Evolutionary conservation across 2,797 vertebrate species (phyloP), one percentile per base, ranked within the genome.

Genomic region (Muscicapa striata): DNA sequence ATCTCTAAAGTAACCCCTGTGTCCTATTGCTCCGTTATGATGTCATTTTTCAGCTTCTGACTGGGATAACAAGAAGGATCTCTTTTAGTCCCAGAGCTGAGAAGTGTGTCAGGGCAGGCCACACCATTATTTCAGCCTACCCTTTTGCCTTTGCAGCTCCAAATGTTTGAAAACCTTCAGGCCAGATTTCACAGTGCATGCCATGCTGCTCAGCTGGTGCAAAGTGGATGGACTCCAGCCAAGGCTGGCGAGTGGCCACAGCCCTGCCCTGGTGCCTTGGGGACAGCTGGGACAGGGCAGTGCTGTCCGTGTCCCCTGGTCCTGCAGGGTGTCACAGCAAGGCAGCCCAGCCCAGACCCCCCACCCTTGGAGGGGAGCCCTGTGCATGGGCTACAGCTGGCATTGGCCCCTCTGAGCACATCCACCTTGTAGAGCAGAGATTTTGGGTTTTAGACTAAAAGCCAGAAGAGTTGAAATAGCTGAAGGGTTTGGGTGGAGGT

Each of bases 271-370:
- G 0, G 0, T 59, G 69, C 64, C 48, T 1, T 63, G 69, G 64
- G 38, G 73, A 51, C 63, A 43, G 43, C 55, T 4, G 27, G 88
- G 90, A 81, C 89, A 73, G 80, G 63, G 55, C 79, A 69, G 43
- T 2, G 0, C 0, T 0, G 36, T 73, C 74, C 1, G 0, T 20
- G 34, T 58, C 73, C 76, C 1, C 0, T 3, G 1, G 32, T 64
- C 36, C 38, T 52, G 41, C 1, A 40, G 1, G 0, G 16, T 7
- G 57, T 3, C 3, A 0, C 2, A 1, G 38, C 1, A 1, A 51
- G 82, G 76, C 75, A 52, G 38, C 15, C 24, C 20, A 15, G 49
- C 23, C 24, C 43, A 7, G 40, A 30, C 1, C 2, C 5, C 5
- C 10, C 26, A 22, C 2, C 21, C 57, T 30, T 7, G 5, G 36